Evolutionary conservation across 2,888 invertebrate species (phyloP).

Genomic region (Pharmacophagus antenor): DNA sequence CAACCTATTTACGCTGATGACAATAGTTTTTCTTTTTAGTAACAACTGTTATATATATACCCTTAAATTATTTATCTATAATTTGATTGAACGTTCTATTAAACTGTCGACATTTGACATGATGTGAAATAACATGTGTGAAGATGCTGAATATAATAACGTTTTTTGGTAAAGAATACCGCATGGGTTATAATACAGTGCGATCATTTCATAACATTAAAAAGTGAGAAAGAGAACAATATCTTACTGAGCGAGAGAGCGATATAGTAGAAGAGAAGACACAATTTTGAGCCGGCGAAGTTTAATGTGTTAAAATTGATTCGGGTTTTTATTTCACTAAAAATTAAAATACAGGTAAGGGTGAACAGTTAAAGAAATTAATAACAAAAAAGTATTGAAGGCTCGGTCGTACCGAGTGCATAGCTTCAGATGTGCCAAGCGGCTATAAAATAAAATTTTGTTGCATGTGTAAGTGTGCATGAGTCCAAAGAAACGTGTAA

Average conservation of each 20-base stretch:
- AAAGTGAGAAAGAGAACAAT: constrained; percentile 2
- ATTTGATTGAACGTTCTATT: constrained; percentile 13
- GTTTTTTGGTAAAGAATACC: not conserved
- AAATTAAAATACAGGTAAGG: not conserved
- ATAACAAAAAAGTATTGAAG: constrained; percentile 7
- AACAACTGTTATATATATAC: not conserved
- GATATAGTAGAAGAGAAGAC: not conserved
- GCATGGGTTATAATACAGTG: constrained; percentile 3
- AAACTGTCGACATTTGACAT: constrained; percentile 14
- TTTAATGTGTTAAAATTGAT: not conserved
- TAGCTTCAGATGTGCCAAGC: constrained; percentile 46
- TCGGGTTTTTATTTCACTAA: not conserved
- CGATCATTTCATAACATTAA: not conserved
- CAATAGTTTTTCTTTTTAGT: not conserved
- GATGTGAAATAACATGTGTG: not conserved
- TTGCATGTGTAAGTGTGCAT: constrained; percentile 41
- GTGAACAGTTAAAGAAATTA: not conserved
- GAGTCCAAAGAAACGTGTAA: constrained; percentile 68
- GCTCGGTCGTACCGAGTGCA: constrained; percentile 47
- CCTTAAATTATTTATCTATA: not conserved
- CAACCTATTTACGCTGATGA: constrained; percentile 30
- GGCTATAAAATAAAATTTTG: constrained; percentile 55
- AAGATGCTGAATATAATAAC: not conserved
- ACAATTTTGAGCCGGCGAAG: not conserved
- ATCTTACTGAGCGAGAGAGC: not conserved